Evolutionary conservation across 2,888 invertebrate species (phyloP).

Genomic region (Deilephila porcellus): DNA sequence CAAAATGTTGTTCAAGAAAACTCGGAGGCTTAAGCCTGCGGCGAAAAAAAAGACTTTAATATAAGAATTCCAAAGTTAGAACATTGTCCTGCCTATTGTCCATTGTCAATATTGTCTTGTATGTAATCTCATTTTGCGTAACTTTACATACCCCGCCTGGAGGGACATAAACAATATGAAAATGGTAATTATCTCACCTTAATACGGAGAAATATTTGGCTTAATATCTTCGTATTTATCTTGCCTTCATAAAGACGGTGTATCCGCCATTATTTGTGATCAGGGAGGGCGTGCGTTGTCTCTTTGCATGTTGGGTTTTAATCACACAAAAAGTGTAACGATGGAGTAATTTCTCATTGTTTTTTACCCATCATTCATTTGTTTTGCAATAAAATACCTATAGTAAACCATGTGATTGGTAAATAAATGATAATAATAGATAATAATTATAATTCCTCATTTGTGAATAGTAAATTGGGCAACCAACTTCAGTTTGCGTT

Average conservation of each 20-base stretch:
- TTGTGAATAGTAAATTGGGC: too few species aligned
- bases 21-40: neutral
- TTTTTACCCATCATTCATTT: neutral
- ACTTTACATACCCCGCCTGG: slow-evolving; percentile 17
- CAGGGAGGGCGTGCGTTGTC: neutral
- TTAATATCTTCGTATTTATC: slow-evolving; percentile 27
- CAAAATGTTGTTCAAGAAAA: neutral
- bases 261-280: neutral
- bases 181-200: slow-evolving; percentile 28
- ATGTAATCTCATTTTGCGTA: slow-evolving; percentile 2
- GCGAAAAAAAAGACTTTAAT: neutral
- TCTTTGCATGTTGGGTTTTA: neutral
- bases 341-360: neutral
- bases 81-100: neutral
- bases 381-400: neutral
- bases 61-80: slow-evolving; percentile 10
- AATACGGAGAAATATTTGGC: slow-evolving; percentile 27
- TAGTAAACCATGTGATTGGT: too few species aligned
- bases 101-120: slow-evolving; percentile 14
- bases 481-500: too few species aligned
- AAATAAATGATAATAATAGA: too few species aligned
- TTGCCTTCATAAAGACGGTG: slow-evolving; percentile 1
- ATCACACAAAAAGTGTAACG: neutral
- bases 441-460: too few species aligned
- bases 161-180: slow-evolving; percentile 22